phyloP scores from a whole-genome alignment of 2,797 vertebrate genomes.

The Aplochiton taeniatus region DNA sequence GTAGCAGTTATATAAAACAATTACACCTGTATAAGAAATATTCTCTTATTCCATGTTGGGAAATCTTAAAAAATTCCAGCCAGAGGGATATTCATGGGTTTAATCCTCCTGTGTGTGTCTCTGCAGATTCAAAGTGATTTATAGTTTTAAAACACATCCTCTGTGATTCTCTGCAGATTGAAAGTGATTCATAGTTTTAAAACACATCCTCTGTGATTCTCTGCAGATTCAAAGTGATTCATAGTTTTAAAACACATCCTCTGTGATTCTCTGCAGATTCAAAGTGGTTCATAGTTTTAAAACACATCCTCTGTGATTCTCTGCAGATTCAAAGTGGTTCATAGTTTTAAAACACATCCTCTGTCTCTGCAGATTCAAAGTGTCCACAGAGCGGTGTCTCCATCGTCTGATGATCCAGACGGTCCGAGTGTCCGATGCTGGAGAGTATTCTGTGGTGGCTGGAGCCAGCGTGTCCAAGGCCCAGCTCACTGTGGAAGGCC shows the following conservation, averaged over 20 bases:
- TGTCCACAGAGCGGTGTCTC: slow-evolving; percentile 87
- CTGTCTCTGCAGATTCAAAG: slow-evolving; percentile 73
- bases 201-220: slow-evolving; percentile 3
- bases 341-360: neutral
- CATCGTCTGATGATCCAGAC: slow-evolving; percentile 93
- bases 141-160: too few species aligned
- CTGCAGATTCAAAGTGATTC: neutral
- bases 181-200: slow-evolving; percentile 53
- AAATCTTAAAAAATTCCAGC: too few species aligned
- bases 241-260: neutral
- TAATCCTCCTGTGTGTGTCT: too few species aligned
- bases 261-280: neutral
- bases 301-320: too few species aligned
- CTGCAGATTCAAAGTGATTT: too few species aligned
- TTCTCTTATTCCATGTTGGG: too few species aligned
- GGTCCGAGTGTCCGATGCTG: slow-evolving; percentile 88
- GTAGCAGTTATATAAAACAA: too few species aligned
- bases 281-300: too few species aligned
- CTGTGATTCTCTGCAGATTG: slow-evolving; percentile 75
- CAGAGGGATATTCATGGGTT: too few species aligned
- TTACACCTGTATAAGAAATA: too few species aligned
- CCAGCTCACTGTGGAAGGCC: slow-evolving; percentile 88
- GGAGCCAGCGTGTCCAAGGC: slow-evolving; percentile 92
- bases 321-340: neutral
- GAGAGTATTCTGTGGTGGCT: slow-evolving; percentile 92